Evolutionary conservation across 2,888 invertebrate genomes (phyloP), one percentile per base, ranked within the genome.

Genomic region (Marronus borbonicus): DNA sequence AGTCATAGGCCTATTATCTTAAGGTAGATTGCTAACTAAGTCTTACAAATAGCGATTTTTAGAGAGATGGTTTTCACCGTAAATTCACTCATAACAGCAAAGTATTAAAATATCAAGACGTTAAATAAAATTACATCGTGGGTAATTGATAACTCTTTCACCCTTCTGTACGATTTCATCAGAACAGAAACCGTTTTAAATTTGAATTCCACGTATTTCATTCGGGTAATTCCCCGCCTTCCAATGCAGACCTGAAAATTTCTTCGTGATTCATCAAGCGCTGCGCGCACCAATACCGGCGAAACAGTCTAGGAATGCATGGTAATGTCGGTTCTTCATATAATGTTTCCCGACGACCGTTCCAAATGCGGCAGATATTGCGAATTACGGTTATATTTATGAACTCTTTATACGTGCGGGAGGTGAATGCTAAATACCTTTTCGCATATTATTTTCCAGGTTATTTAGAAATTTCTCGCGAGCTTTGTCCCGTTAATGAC

Each of bases 351-450:
- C 60, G 60, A 60, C 60, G 24, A 28, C 28, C 60, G 20, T 60
- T 28, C 24, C 60, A 12, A 24, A 60, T 20, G 60, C 60, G 85
- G 85, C 85, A 84, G 84, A 86, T 86, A 86, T 85, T 85, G 84
- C 84, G 81, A 82, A 84, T 83, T 85, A 83, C 83, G 84, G 82
- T 85, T 84, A 83, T 86, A 86, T 85, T 86, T 84, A 85, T 84
- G 84, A 82, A 82, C 80, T 83, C 83, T 84, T 70, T 77, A 77
- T 77, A 84, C 83, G 84, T 84, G 85, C 86, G 86, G 84, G 86
- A 87, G 87, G 87, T 87, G 87, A 85, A 87, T 86, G 85, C 85
- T 84, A 85, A 86, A 85, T 85, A 83, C 83, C 79, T 80, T 72
- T 80, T 81, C 80, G 80, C 81, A 79, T 81, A 58, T 58, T 58